phyloP scores from a whole-genome alignment of 2,888 invertebrate genomes.

The Xylophagus ater region DNA sequence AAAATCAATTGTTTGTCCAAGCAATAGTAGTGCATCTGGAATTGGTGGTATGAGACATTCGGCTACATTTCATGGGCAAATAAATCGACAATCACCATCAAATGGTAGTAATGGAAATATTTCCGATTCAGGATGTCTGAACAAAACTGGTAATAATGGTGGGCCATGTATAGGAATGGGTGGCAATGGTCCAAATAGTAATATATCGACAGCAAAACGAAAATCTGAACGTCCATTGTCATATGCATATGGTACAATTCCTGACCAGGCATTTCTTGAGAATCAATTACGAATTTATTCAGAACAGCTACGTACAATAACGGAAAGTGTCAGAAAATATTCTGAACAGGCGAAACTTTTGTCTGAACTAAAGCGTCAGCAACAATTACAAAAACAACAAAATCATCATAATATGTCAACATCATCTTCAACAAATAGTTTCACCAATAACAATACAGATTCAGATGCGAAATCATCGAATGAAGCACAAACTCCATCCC shows the following conservation, averaged over 20 bases:
- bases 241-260: slow-evolving; percentile 33
- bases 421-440: slow-evolving; percentile 24
- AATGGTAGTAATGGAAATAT: slow-evolving; percentile 15
- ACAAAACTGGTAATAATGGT: slow-evolving; percentile 1
- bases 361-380: slow-evolving; percentile 36
- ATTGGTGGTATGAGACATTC: slow-evolving; percentile 33
- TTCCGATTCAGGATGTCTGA: slow-evolving; percentile 11
- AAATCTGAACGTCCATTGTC: slow-evolving; percentile 32
- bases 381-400: slow-evolving; percentile 24
- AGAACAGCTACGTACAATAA: slow-evolving; percentile 36
- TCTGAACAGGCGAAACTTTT: slow-evolving; percentile 38
- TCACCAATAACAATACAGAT: slow-evolving; percentile 19
- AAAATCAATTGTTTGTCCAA: slow-evolving; percentile 10
- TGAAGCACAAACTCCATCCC: slow-evolving; percentile 36
- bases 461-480: slow-evolving; percentile 17
- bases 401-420: slow-evolving; percentile 21
- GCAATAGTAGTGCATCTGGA: slow-evolving; percentile 1
- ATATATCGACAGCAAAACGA: slow-evolving; percentile 18
- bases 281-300: slow-evolving; percentile 38
- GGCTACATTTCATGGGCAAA: slow-evolving; percentile 33
- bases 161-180: slow-evolving; percentile 17
- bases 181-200: slow-evolving; percentile 12
- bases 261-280: slow-evolving; percentile 38
- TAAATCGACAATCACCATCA: slow-evolving; percentile 21
- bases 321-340: slow-evolving; percentile 38